Base-by-base conservation (phyloP, 2,888 invertebrate species). In the Dermolepida albohirtum region DNA sequence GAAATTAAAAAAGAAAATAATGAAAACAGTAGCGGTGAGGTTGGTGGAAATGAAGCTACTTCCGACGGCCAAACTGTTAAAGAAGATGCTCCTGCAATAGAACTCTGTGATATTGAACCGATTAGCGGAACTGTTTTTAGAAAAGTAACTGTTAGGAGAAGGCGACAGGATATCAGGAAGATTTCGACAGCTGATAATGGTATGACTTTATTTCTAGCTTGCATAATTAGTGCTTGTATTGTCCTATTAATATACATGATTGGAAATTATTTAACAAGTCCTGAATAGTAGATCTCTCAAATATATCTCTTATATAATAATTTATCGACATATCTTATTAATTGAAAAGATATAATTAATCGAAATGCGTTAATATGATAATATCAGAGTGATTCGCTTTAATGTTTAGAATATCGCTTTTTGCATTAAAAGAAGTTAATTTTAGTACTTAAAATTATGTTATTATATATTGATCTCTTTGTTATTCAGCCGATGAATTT, bases 121-220 rank as follows among this genome's bases (percentile, higher is more conserved):
- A 78, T 88, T 55, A 89, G 89, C 72, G 88, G 89, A 5, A 87
- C 87, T 1, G 87, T 89, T 8, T 90, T 90, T 76, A 85, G 86
- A 73, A 88, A 89, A 80, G 89, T 90, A 66, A 88, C 89, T 69
- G 87, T 90, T 39, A 85, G 88, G 76, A 85, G 89, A 77, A 83
- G 89, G 73, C 82, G 87, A 78, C 82, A 83, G 73, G 81, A 82
- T 71, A 80, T 82, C 79, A 77, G 80, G 73, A 83, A 83, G 76
- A 77, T 82, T 74, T 76, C 79, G 4, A 80, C 83, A 1, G 78
- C 82, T 63, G 84, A 84, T 74, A 78, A 79, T 66, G 84, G 84
- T 84, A 74, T 39, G 68, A 12, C 22, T 44, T 14, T 10, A 4
- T 44, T 47, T 52, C 14, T 34, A 17, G 34, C 22, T 50, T 50